Percentiles rank a stretch among this genome's conserved stretches.
phyloP scores from a whole-genome alignment of 2,888 invertebrate species.

The Megalurothrips usitatus region DNA sequence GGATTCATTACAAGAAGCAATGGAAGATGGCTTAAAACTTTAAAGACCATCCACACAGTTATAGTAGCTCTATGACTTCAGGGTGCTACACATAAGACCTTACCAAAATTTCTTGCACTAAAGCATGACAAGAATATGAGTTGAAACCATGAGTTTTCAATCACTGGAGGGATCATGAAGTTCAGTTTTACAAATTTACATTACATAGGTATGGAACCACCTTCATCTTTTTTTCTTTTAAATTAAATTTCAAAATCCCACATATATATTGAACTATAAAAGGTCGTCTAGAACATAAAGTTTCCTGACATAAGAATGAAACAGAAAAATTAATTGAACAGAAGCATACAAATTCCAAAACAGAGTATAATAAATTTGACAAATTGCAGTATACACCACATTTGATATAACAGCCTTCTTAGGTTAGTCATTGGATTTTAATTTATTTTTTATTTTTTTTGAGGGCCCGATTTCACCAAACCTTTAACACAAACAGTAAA shows the following conservation, averaged over 20 bases:
- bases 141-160: not conserved
- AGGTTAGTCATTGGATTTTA: no score
- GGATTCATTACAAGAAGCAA: not conserved
- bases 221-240: no score
- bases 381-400: no score
- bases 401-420: no score
- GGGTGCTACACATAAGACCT: not conserved
- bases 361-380: not conserved
- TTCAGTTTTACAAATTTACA: no score
- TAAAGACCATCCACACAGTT: not conserved
- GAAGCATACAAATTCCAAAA: not conserved
- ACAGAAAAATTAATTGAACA: not conserved
- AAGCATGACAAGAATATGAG: not conserved
- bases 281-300: no score
- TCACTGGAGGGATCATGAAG: not conserved
- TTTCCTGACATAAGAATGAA: not conserved
- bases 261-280: no score
- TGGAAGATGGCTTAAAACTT: not conserved
- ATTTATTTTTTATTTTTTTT: no score
- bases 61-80: constrained; percentile 14
- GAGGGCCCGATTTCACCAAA: no score
- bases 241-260: no score
- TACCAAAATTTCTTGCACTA: not conserved
- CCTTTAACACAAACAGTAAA: no score
- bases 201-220: no score